Evolutionary conservation across 1,140 invertebrate genomes (phyloP), one percentile per base, ranked within the genome.

Genomic region (Aphidius gifuensis): DNA sequence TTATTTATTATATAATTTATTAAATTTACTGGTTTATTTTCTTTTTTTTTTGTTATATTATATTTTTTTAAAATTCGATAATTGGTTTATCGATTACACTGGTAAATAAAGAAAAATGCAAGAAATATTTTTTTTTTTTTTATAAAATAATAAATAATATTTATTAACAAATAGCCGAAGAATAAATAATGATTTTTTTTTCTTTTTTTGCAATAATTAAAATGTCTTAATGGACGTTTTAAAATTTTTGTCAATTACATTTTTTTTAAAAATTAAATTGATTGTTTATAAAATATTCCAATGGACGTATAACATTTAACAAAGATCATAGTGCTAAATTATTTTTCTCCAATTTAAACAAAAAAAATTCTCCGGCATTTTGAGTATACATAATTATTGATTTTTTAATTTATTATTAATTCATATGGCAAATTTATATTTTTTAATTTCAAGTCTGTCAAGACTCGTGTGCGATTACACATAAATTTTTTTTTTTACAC

Each of bases 401-500:
- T 53, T 61, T 54, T 1, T 61, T 45, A 16, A 46, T 16, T 32
- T 32, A 32, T 32, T 32, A 32, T 32, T 21, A 47, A 54, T 50
- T 23, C 55, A 58, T 61, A 66, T 60, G 61, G 51, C 60, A 66
- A 62, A 66, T 32, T 45, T 56, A 32, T 65, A 44, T 62, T 66
- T 62, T 32, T 32, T 3, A 32, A 32, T 32, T 32, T 32, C 4
- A 4, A 61, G 64, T 65, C 60, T 58, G 59, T 61, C 58, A 60
- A 66, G 58, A 63, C 64, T 66, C 61, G 51, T 63, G 64, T 58
- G 61, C 64, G 62, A 60, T 49, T 62, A 45, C 55, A 58, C 40
- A 7, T 44, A 44, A 55, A 11, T 55, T 8, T 11, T n/a, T 43
- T 39, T 42, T 40, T 9, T 55, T 55, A 11, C 53, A 55, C 11